Conservation (phyloP, 1,140 invertebrate species). For the Drosophila serrata region DNA sequence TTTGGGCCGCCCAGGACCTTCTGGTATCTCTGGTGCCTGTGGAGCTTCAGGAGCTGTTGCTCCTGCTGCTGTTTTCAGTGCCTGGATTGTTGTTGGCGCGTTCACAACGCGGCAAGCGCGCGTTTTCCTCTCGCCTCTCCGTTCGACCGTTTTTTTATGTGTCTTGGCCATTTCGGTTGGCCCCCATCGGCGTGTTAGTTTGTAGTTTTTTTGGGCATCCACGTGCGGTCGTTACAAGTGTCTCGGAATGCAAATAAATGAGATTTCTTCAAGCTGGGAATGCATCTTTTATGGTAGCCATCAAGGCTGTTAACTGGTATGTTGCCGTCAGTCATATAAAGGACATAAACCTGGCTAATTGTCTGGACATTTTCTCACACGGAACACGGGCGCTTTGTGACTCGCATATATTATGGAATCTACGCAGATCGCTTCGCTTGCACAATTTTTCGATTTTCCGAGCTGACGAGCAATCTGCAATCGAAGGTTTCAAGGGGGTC, state of each 20-base stretch:
- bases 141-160: constrained; percentile 47
- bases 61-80: constrained; percentile 67
- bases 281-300: constrained; percentile 48
- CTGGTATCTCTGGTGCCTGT: constrained; percentile 18
- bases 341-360: constrained; percentile 26
- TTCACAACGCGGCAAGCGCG: constrained; percentile 65
- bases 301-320: constrained; percentile 45
- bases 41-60: constrained; percentile 32
- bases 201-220: constrained; percentile 43
- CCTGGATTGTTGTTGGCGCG: constrained; percentile 84
- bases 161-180: constrained; percentile 19
- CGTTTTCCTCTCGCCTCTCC: constrained; percentile 31
- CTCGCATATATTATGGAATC: constrained; percentile 14
- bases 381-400: constrained; percentile 16
- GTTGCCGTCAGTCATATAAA: constrained; percentile 22
- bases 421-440: constrained; percentile 60
- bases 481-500: constrained; percentile 6
- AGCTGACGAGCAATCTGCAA: constrained; percentile 49
- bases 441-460: constrained; percentile 80
- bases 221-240: constrained; percentile 65
- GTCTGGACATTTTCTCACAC: constrained; percentile 21
- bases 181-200: constrained; percentile 29
- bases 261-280: constrained; percentile 39
- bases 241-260: constrained; percentile 58
- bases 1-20: constrained; percentile 55